These are phyloP conservation scores for Drosophila novamexicana DNA, from an alignment of 1,140 invertebrate species.

Conservation along the genomic window DNA sequence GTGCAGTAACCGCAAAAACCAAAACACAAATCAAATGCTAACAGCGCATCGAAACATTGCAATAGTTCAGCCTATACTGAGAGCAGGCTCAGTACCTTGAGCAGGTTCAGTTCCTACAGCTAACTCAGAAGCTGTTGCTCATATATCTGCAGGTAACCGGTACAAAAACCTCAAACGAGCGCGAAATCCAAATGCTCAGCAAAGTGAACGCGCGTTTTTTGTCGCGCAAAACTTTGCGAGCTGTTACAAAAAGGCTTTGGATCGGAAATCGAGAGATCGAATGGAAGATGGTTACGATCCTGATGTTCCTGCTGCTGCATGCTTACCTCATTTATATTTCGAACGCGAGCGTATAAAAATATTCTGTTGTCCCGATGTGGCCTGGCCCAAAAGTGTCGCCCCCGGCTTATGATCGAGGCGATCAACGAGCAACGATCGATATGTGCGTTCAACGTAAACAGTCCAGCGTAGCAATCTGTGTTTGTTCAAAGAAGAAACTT, in stretches of 20 bases:
- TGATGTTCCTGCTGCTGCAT: slow-evolving; percentile 21
- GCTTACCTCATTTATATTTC: slow-evolving; percentile 83
- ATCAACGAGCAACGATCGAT: slow-evolving; percentile 55
- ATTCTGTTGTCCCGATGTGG: slow-evolving; percentile 75
- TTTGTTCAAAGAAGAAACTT: slow-evolving; percentile 40
- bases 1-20: slow-evolving; percentile 57
- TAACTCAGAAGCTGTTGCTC: slow-evolving; percentile 30
- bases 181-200: slow-evolving; percentile 71
- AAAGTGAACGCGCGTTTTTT: slow-evolving; percentile 65
- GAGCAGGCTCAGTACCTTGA: slow-evolving; percentile 33
- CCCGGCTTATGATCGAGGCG: slow-evolving; percentile 59
- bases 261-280: slow-evolving; percentile 35
- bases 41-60: slow-evolving; percentile 82
- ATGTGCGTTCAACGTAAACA: slow-evolving; percentile 41
- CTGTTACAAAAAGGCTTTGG: slow-evolving; percentile 61
- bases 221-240: slow-evolving; percentile 40
- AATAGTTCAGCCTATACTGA: slow-evolving; percentile 42
- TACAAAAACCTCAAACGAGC: slow-evolving; percentile 64
- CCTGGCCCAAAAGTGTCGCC: slow-evolving; percentile 82
- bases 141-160: slow-evolving; percentile 8
- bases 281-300: slow-evolving; percentile 34
- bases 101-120: slow-evolving; percentile 20
- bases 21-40: slow-evolving; percentile 80
- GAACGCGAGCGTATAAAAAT: slow-evolving; percentile 84
- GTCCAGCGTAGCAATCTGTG: slow-evolving; percentile 44